Percentiles rank a stretch among this genome's conserved stretches.
These are phyloP conservation scores for Drosophila pseudotakahashii DNA, from an alignment of 2,888 invertebrate genomes.

Conservation along the genomic window DNA sequence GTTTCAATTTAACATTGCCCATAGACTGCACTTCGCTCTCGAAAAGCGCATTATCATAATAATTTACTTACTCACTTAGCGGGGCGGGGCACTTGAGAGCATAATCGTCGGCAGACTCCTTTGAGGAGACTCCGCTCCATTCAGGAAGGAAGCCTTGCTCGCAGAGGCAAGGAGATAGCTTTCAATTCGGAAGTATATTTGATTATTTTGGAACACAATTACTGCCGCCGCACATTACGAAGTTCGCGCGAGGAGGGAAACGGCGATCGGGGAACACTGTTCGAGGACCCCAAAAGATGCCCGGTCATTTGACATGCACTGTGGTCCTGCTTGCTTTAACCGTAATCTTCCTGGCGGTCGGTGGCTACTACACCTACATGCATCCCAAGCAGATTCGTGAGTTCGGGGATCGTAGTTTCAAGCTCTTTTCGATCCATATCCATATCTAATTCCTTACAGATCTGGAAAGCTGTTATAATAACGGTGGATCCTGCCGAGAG, in stretches of 20 bases:
- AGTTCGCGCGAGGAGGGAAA: neutral
- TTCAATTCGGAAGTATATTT: slow-evolving; percentile 13
- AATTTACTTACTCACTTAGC: slow-evolving; percentile 67
- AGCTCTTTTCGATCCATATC: too few species aligned
- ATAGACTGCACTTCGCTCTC: slow-evolving; percentile 52
- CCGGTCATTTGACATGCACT: slow-evolving; percentile 19
- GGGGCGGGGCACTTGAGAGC: slow-evolving; percentile 15
- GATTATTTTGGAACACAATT: slow-evolving; percentile 1
- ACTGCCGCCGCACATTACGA: neutral
- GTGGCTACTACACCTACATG: slow-evolving; percentile 27
- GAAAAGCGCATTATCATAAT: slow-evolving; percentile 53
- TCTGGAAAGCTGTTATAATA: slow-evolving; percentile 15
- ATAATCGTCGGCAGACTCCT: slow-evolving; percentile 10
- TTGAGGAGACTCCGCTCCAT: neutral
- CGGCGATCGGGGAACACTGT: neutral
- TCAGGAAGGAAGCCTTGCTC: slow-evolving; percentile 3
- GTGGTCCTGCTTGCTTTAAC: neutral
- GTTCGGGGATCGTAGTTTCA: neutral
- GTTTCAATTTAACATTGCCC: slow-evolving; percentile 61
- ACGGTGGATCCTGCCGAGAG: slow-evolving; percentile 18
- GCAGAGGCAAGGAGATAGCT: slow-evolving; percentile 21
- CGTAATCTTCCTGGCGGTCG: neutral
- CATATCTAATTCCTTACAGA: neutral
- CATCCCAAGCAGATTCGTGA: slow-evolving; percentile 14
- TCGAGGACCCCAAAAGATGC: neutral